Evolutionary conservation across 2,113 vertebrate genomes (phyloP).

Genomic region (Salvator merianae): DNA sequence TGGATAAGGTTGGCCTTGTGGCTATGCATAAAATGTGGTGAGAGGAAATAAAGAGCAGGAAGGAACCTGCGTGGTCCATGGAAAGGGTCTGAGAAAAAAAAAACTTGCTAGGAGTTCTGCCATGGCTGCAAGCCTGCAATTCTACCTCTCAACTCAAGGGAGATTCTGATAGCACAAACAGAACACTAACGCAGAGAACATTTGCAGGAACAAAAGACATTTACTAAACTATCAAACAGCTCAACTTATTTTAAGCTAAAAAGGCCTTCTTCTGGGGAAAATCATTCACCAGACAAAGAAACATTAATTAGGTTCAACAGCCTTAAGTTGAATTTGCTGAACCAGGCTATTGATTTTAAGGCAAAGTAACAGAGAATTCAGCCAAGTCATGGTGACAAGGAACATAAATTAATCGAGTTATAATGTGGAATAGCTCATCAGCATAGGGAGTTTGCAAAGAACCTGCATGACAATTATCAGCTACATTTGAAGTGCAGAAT

Average conservation of each 20-base stretch:
- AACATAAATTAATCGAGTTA: background rate
- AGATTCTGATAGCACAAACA: background rate
- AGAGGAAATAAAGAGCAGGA: background rate
- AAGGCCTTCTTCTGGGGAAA: background rate
- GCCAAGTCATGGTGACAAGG: background rate
- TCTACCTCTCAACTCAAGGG: background rate
- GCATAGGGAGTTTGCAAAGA: fast-evolving
- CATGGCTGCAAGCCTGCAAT: background rate
- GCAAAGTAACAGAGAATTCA: background rate
- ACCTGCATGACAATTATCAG: background rate
- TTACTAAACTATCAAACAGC: background rate
- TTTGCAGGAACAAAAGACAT: background rate
- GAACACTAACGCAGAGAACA: background rate
- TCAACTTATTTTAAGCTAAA: background rate
- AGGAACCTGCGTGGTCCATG: background rate
- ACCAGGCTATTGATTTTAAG: background rate
- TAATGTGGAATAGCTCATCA: background rate
- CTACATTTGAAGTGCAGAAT: background rate
- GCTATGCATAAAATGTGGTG: background rate
- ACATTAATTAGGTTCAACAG: background rate
- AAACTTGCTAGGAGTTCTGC: background rate
- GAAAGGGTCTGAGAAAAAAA: background rate
- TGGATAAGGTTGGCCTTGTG: background rate
- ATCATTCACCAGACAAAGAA: background rate
- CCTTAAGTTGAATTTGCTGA: background rate